Percentiles rank a stretch among this genome's conserved stretches.
phyloP scores from a whole-genome alignment of 1,140 invertebrate species.

The Pseudomyrmex flavicornis region DNA sequence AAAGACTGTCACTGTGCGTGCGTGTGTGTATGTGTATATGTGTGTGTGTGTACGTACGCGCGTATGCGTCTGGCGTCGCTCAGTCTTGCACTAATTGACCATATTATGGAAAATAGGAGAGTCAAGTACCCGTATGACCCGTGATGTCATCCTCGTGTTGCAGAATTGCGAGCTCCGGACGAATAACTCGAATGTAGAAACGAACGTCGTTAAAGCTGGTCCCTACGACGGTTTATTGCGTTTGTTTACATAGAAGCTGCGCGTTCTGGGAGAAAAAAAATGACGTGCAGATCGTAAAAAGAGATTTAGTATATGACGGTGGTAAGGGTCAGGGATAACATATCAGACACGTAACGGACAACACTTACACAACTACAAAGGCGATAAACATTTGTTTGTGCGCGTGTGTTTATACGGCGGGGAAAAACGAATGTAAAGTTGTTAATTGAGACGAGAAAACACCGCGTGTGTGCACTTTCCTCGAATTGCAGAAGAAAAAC shows the following conservation, averaged over 20 bases:
- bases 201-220: constrained; percentile 41
- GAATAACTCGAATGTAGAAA: constrained; percentile 23
- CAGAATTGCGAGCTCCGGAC: constrained; percentile 34
- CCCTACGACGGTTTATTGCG: constrained; percentile 50
- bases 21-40: no score
- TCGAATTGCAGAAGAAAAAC: background rate
- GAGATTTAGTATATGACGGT: constrained; percentile 57
- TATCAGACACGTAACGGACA: constrained; percentile 25
- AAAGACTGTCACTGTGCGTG: constrained; percentile 40
- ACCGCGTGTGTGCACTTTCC: background rate
- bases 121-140: constrained; percentile 72
- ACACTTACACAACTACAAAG: background rate
- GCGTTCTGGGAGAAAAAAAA: constrained; percentile 21
- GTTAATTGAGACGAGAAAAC: constrained; percentile 34
- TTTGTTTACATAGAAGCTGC: constrained; percentile 55
- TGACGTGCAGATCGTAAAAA: constrained; percentile 63
- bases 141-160: constrained; percentile 75
- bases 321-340: constrained; percentile 43
- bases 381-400: constrained; percentile 52
- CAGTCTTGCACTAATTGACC: constrained; percentile 73
- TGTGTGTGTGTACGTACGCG: no score
- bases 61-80: constrained; percentile 38
- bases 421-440: constrained; percentile 35
- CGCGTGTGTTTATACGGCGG: background rate
- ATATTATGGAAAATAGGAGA: constrained; percentile 77